These are phyloP conservation scores for Mormyrus proboscirostris DNA, from an alignment of 2,797 vertebrate species.

Conservation along the genomic window DNA sequence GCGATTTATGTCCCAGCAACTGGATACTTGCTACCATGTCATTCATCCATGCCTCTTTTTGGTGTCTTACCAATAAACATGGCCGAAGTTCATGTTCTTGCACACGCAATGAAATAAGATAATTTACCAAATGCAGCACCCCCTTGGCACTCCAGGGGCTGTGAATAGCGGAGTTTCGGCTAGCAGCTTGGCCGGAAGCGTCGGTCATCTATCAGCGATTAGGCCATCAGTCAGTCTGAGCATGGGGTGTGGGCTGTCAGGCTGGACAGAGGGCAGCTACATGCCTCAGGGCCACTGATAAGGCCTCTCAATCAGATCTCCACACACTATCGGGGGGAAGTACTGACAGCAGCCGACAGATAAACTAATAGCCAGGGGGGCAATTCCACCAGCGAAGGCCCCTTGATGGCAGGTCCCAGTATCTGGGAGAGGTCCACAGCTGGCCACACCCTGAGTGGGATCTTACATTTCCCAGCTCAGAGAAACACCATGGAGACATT, in stretches of 20 bases:
- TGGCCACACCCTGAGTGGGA: background rate
- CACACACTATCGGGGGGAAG: conserved; percentile 41
- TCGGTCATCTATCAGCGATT: background rate
- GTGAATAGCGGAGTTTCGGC: no score
- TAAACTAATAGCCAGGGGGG: conserved; percentile 46
- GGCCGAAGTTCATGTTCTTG: background rate
- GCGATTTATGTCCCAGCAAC: background rate
- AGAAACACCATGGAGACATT: background rate
- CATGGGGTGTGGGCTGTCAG: conserved; percentile 32
- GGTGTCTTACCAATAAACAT: background rate
- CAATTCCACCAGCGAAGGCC: background rate
- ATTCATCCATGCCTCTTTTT: background rate
- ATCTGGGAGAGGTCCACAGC: background rate
- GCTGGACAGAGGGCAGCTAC: conserved; percentile 44
- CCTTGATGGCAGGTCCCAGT: background rate
- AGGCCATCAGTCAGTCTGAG: background rate
- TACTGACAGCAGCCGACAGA: conserved; percentile 41
- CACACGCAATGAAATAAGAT: background rate
- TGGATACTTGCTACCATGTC: background rate
- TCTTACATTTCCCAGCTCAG: background rate
- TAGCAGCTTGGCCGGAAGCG: background rate
- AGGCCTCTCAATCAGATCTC: conserved; percentile 45
- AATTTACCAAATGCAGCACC: background rate
- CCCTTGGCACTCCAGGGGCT: background rate
- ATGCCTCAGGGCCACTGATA: conserved; percentile 44